These are phyloP conservation scores for Scolopax mira DNA, from an alignment of 2,113 vertebrate species.

Conservation along the genomic window DNA sequence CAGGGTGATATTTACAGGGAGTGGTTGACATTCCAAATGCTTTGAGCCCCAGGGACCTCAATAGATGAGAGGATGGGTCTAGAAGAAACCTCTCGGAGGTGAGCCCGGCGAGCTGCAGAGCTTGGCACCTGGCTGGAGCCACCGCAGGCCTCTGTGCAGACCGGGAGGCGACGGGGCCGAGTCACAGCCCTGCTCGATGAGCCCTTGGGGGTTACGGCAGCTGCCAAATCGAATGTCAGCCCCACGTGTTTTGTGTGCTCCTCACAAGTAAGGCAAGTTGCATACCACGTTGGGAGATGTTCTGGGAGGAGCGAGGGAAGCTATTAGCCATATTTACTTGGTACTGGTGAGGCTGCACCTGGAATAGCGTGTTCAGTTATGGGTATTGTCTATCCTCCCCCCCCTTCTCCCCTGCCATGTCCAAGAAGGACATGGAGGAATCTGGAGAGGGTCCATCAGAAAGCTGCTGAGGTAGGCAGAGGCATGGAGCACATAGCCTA, in stretches of 20 bases:
- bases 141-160: fast-evolving
- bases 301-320: background rate
- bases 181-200: background rate
- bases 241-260: background rate
- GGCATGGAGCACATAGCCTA: background rate
- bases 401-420: background rate
- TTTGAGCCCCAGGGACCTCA: background rate
- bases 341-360: background rate
- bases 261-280: background rate
- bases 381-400: background rate
- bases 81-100: background rate
- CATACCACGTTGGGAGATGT: background rate
- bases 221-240: background rate
- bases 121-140: background rate
- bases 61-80: background rate
- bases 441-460: background rate
- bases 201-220: background rate
- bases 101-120: fast-evolving
- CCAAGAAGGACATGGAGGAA: background rate
- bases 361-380: background rate
- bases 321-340: background rate
- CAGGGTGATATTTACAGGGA: background rate
- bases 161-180: background rate
- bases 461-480: background rate
- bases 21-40: background rate